Evolutionary conservation across 1,140 invertebrate species (phyloP), one percentile per base, ranked within the genome.

Genomic region (Drosophila subpulchrella): DNA sequence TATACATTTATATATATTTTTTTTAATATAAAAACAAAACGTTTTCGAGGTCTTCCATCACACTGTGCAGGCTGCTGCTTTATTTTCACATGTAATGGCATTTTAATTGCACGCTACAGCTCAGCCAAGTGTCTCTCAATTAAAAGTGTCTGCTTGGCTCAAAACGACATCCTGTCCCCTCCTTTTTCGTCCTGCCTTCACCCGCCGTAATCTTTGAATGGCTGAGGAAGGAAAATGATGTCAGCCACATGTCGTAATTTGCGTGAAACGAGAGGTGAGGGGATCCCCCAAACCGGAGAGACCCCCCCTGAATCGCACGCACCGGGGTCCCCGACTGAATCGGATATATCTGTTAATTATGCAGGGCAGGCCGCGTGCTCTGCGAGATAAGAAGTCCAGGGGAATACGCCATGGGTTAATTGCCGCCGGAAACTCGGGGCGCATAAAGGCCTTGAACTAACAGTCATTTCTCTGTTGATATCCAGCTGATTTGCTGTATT

Each of bases 101-200:
- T 89, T 89, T 89, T 89, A 89, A 89, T 89, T 89, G 84, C 84
- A 55, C 61, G 66, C 73, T 72, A 68, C 77, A 84, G 82, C 76
- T 83, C 72, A 89, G 66, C 77, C 68, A 80, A 89, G 84, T 89
- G 84, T 83, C 78, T 89, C 84, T 89, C 85, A 89, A 89, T 89
- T 89, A 89, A 89, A 89, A 84, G 68, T 73, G 84, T 89, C 84
- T 89, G 85, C 85, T 70, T 72, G 73, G 53, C 85, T 78, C 77
- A 71, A 80, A 82, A 80, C 60, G 79, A 81, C 56, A 61, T 70
- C 71, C 70, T 39, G 65, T 36, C 50, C 10, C 54, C 41, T 48
- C 44, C 3, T 20, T 5, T 5, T 42, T 42, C 8, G 17, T 8
- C 8, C 32, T 34, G 32, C 8, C 8, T 1, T 34, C 50, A 10